phyloP scores from a whole-genome alignment of 2,113 vertebrate genomes.

The Nothoprocta perdicaria region DNA sequence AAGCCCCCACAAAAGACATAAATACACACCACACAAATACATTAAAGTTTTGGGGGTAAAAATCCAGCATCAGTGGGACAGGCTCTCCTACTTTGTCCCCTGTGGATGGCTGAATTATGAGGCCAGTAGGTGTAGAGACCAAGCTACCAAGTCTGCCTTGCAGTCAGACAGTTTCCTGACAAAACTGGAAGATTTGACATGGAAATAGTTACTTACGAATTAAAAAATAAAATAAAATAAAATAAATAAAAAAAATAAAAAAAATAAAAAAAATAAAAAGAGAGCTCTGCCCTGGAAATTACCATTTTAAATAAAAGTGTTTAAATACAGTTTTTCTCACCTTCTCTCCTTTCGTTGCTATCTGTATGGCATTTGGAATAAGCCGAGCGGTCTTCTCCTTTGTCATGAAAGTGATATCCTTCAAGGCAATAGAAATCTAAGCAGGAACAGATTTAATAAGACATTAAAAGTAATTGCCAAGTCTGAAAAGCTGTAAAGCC shows the following conservation, averaged over 20 bases:
- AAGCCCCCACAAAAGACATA: not conserved
- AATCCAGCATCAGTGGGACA: not conserved
- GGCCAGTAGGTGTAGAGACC: not conserved
- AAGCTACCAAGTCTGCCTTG: not conserved
- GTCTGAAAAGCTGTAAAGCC: not conserved
- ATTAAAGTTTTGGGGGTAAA: not conserved
- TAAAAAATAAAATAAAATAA: no score
- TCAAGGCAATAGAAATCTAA: conserved; percentile 87
- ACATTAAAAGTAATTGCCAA: not conserved
- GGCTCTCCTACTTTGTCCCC: not conserved
- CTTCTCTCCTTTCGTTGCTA: conserved; percentile 88
- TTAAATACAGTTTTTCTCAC: conserved; percentile 62
- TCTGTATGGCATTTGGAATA: conserved; percentile 94
- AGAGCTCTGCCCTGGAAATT: not conserved
- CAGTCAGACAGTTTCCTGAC: no score
- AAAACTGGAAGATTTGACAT: not conserved
- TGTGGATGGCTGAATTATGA: not conserved
- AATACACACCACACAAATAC: not conserved
- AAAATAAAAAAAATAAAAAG: no score
- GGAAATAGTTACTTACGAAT: not conserved
- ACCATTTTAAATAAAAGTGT: no score
- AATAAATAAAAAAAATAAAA: no score
- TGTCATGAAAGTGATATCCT: conserved; percentile 86
- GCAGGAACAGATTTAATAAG: conserved; percentile 30
- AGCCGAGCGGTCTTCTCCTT: conserved; percentile 92